Base-by-base conservation (phyloP, 92 coral and sea anemone species). In the Epizoanthus ramosus region DNA sequence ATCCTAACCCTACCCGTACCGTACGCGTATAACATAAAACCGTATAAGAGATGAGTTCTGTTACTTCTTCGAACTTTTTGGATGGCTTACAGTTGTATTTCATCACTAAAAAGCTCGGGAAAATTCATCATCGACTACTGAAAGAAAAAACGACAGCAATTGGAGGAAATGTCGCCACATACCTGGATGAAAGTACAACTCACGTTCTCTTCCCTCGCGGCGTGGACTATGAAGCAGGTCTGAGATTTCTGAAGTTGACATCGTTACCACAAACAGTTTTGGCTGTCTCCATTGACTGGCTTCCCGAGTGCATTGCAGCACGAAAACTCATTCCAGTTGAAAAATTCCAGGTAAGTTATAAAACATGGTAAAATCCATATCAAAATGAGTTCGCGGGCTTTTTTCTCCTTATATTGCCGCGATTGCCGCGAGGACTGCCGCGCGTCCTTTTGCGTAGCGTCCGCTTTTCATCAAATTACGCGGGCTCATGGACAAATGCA, bases 291-390 rank as follows among this genome's bases (percentile, higher is more conserved):
- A 80, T 22, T 64, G 84, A 80, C n/a, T n/a, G n/a, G n/a, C n/a
- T n/a, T n/a, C 47, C 84, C 37, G 84, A 66, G 6, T 80, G 84
- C 63, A 24, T 80, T 63, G 84, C 84, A 10, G 73, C 72, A 19
- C 39, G 84, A 80, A 80, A 80, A 60, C 84, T 41, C 28, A 80
- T 80, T 10, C 75, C 75, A 41, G 45, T 50, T 17, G 6, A 58
- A 14, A 22, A 63, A 7, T 80, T 57, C 73, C 33, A 63, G 84
- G 84, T 79, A 21, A 75, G 81, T 75, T n/a, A 25, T 63, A 35
- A 35, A 35, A n/a, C n/a, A n/a, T n/a, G n/a, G n/a, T n/a, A n/a
- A n/a, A n/a, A n/a, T n/a, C n/a, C n/a, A n/a, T n/a, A n/a, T n/a
- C n/a, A n/a, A n/a, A n/a, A n/a, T n/a, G n/a, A n/a, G n/a, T n/a